A percentile compares a stretch with the other conserved stretches of the same genome.
phyloP scores from a whole-genome alignment of 2,113 vertebrate species.

The Bubo scandiacus region DNA sequence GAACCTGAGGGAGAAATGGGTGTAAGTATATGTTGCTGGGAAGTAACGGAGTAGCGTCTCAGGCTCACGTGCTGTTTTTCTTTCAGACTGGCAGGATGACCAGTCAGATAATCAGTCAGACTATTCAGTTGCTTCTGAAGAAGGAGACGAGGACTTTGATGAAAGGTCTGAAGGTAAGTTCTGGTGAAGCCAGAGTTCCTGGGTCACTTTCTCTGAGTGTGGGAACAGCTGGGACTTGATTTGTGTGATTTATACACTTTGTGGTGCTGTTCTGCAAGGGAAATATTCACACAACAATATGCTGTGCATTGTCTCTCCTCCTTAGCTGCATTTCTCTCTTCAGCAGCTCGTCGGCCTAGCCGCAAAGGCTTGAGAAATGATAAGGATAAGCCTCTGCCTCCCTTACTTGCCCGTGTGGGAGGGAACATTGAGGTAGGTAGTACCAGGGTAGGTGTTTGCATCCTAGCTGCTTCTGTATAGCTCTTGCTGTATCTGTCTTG shows the following conservation, averaged over 20 bases:
- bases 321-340: conserved; percentile 12
- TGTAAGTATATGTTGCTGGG: background rate
- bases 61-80: conserved; percentile 68
- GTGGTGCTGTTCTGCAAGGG: background rate
- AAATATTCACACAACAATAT: background rate
- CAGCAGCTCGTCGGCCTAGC: conserved; percentile 90
- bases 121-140: conserved; percentile 97
- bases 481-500: background rate
- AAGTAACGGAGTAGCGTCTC: conserved; percentile 64
- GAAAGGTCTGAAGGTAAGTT: conserved; percentile 91
- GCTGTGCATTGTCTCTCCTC: background rate
- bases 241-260: fast-evolving
- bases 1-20: conserved; percentile 2
- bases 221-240: background rate
- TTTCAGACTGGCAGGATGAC: conserved; percentile 97
- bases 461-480: background rate
- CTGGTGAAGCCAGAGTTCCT: background rate
- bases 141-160: conserved; percentile 97
- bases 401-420: conserved; percentile 92
- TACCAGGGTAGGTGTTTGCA: background rate
- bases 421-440: conserved; percentile 94
- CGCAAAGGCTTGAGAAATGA: conserved; percentile 95
- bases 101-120: conserved; percentile 99
- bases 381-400: conserved; percentile 95
- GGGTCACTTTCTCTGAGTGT: background rate